A percentile compares a stretch with the other conserved stretches of the same genome.
Evolutionary conservation across 2,888 invertebrate genomes (phyloP).

Genomic region (Oligia strigilis): DNA sequence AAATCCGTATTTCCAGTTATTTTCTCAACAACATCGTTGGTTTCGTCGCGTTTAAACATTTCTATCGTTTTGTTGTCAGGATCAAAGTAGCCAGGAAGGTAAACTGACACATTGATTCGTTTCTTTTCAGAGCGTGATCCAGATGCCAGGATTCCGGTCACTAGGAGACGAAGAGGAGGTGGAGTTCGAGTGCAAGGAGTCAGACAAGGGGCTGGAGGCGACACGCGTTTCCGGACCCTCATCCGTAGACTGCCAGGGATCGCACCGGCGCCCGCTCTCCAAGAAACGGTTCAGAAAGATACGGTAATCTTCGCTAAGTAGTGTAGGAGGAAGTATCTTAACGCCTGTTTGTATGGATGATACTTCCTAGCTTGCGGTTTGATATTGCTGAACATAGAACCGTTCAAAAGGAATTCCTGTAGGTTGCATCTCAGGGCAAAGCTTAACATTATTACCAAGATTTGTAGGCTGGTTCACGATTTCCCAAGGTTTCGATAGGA

Average conservation of each 20-base stretch:
- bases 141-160: slow-evolving; percentile 97
- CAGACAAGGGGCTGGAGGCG: slow-evolving; percentile 96
- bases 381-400: slow-evolving; percentile 34
- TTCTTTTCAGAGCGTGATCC: slow-evolving; percentile 95
- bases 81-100: not conserved
- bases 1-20: not conserved
- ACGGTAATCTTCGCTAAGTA: slow-evolving; percentile 89
- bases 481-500: not conserved
- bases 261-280: slow-evolving; percentile 94
- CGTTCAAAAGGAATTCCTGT: not conserved
- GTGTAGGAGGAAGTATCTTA: slow-evolving; percentile 48
- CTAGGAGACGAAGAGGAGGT: slow-evolving; percentile 97
- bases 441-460: not conserved
- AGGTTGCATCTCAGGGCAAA: no score
- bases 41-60: not conserved
- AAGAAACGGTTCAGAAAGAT: slow-evolving; percentile 96
- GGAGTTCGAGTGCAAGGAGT: slow-evolving; percentile 96
- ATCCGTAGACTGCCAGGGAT: slow-evolving; percentile 95
- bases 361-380: slow-evolving; percentile 54
- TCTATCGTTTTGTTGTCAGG: not conserved
- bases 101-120: slow-evolving; percentile 2
- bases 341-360: slow-evolving; percentile 42
- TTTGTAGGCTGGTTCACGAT: not conserved
- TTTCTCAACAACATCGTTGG: not conserved
- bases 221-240: slow-evolving; percentile 95